Conservation (phyloP, 2,113 vertebrate genomes). For the Gnathonemus echidnorhynchus region DNA sequence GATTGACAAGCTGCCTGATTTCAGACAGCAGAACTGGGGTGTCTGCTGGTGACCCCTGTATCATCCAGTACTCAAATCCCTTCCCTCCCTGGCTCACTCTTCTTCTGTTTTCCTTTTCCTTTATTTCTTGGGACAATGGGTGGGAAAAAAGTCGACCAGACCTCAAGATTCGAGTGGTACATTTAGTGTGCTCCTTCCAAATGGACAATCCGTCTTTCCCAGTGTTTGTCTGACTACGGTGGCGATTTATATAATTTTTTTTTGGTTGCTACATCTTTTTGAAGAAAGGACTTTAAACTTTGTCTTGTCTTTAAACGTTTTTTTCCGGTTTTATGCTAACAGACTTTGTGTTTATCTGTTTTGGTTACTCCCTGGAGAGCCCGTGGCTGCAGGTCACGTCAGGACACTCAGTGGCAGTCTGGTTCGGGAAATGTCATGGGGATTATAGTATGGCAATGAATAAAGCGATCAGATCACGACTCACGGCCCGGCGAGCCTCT, state of each 20-base stretch:
- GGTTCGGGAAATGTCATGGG: slow-evolving; percentile 42
- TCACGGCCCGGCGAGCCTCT: slow-evolving; percentile 16
- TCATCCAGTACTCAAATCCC: slow-evolving; percentile 20
- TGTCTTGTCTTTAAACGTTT: slow-evolving; percentile 51
- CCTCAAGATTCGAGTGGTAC: slow-evolving; percentile 48
- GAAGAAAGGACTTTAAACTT: slow-evolving; percentile 25
- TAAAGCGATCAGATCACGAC: slow-evolving; percentile 61
- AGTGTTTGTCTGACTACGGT: slow-evolving; percentile 31
- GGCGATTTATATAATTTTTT: neutral
- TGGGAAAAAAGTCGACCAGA: slow-evolving; percentile 22
- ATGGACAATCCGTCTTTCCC: slow-evolving; percentile 1
- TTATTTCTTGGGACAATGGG: slow-evolving; percentile 45
- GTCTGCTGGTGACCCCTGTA: slow-evolving; percentile 16
- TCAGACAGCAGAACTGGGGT: neutral
- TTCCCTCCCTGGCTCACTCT: slow-evolving; percentile 44
- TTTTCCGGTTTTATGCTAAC: slow-evolving; percentile 37
- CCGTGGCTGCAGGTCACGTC: slow-evolving; percentile 33
- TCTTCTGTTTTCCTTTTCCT: slow-evolving; percentile 37
- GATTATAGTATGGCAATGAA: slow-evolving; percentile 59
- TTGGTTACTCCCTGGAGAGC: slow-evolving; percentile 40
- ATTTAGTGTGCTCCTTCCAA: slow-evolving; percentile 25
- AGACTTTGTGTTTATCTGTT: slow-evolving; percentile 26
- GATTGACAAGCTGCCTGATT: neutral
- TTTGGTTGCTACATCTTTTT: slow-evolving; percentile 22
- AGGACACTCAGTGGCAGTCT: slow-evolving; percentile 46